Evolutionary conservation across 2,888 invertebrate genomes (phyloP).

Genomic region (Alentia gelatinosa): DNA sequence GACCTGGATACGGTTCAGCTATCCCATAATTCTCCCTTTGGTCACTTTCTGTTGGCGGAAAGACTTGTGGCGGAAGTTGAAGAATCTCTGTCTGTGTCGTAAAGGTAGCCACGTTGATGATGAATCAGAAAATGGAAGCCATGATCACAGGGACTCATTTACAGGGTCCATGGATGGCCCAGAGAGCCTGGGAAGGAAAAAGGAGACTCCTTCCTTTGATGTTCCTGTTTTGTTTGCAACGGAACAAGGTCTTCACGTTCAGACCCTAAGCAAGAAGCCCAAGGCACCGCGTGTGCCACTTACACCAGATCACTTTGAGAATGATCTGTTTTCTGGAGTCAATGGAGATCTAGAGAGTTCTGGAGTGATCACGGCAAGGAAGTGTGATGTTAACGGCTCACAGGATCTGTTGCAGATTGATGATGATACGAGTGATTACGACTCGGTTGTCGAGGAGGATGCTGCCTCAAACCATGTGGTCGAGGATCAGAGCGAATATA

Average conservation of each 20-base stretch:
- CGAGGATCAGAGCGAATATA: background rate
- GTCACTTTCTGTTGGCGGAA: constrained; percentile 72
- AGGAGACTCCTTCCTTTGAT: constrained; percentile 63
- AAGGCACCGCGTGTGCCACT: background rate
- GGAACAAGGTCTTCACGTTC: constrained; percentile 74
- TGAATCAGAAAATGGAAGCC: constrained; percentile 59
- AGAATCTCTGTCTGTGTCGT: constrained; percentile 73
- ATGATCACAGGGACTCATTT: constrained; percentile 3
- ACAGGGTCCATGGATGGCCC: background rate
- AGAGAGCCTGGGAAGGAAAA: background rate
- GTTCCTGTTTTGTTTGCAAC: constrained; percentile 78
- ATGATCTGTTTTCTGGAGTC: too few relatives aligned
- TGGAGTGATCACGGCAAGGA: constrained; percentile 65
- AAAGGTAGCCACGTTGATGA: constrained; percentile 74
- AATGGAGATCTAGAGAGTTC: background rate
- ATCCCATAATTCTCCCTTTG: constrained; percentile 71
- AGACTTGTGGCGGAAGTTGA: constrained; percentile 74
- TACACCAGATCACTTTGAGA: background rate
- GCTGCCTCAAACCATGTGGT: constrained; percentile 74
- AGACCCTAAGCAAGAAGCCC: constrained; percentile 61
- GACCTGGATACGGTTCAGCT: constrained; percentile 75
- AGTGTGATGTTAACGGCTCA: constrained; percentile 75
- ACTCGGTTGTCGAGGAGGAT: constrained; percentile 72
- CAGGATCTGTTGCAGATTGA: constrained; percentile 67
- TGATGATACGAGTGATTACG: constrained; percentile 77